Conservation (phyloP, 2,113 vertebrate species). For the Fulmarus glacialis region DNA sequence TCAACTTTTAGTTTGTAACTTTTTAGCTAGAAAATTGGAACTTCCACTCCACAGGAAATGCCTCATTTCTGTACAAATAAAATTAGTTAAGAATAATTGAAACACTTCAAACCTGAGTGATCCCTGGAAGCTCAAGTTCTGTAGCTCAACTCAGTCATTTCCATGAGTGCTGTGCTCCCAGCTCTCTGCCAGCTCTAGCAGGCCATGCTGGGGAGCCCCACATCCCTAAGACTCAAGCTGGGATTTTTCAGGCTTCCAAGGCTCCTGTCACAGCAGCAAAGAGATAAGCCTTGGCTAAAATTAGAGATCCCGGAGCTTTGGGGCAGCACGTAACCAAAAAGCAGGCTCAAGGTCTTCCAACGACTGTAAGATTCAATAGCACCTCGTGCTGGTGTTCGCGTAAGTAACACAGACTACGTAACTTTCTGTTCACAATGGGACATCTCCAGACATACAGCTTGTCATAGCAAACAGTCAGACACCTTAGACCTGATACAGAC, state of each 20-base stretch:
- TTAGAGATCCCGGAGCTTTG: not conserved
- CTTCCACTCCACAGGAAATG: not conserved
- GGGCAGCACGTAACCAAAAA: not conserved
- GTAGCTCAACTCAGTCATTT: not conserved
- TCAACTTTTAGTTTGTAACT: not conserved
- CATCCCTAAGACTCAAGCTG: not conserved
- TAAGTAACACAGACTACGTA: not conserved
- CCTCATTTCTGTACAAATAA: not conserved
- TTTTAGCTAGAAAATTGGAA: not conserved
- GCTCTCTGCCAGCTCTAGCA: not conserved
- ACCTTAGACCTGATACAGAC: not conserved
- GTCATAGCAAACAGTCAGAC: not conserved
- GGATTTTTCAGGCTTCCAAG: not conserved
- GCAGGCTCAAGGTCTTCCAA: not conserved
- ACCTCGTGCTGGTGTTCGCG: not conserved
- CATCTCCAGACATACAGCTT: not conserved
- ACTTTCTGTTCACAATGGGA: not conserved
- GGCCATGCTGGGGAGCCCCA: not conserved
- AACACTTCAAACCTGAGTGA: not conserved
- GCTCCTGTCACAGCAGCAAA: not conserved
- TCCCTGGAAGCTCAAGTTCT: not conserved
- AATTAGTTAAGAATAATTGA: not conserved
- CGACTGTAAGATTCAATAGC: not conserved
- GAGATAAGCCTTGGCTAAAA: not conserved
- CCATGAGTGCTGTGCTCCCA: not conserved